Base-by-base conservation (phyloP, 2,797 vertebrate genomes). In the Arctocebus calabarensis region DNA sequence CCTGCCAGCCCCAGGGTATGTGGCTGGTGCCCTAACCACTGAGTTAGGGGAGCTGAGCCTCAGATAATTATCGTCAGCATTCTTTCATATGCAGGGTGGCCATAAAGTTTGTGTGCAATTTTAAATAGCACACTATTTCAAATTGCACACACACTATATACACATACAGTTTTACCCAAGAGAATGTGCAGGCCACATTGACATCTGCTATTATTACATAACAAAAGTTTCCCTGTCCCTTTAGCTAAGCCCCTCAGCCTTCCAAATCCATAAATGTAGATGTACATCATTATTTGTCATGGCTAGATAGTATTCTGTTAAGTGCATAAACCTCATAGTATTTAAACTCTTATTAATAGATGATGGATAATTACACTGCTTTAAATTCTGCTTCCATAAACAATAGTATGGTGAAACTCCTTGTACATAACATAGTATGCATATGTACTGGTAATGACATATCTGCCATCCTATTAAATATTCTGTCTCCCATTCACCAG, bases 401-500 rank as follows among this genome's bases (percentile, higher is more conserved):
- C 17, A 83, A 32, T 11, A 40, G 29, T 6, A 0, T 48, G 13
- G 20, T 82, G 20, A 81, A 64, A 57, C 19, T 91, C n/a, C 17
- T 40, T 43, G 20, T 40, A 32, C 12, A n/a, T 43, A 37, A 62
- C 43, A 14, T 45, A 83, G 88, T 34, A 52, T 52, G 48, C 16
- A 5, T 52, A 52, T 52, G 11, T 62, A 87, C 7, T 22, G 7
- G 20, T 16, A 48, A 86, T 52, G 19, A 34, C 25, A 43, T 11
- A 62, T 66, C 87, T 78, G 25, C 20, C 59, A 22, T 87, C 59
- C 91, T 52, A 77, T 37, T 78, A 48, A 91, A 62, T 55, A 88
- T 43, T 68, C 55, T 43, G 17, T 71, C 17, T 79, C 68, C 23
- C 43, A 23, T 25, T 84, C 32, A 2, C 5, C 81, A 62, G 57